Evolutionary conservation across 2,888 invertebrate species (phyloP), one percentile per base, ranked within the genome.

Genomic region (Apodemia hepburni): DNA sequence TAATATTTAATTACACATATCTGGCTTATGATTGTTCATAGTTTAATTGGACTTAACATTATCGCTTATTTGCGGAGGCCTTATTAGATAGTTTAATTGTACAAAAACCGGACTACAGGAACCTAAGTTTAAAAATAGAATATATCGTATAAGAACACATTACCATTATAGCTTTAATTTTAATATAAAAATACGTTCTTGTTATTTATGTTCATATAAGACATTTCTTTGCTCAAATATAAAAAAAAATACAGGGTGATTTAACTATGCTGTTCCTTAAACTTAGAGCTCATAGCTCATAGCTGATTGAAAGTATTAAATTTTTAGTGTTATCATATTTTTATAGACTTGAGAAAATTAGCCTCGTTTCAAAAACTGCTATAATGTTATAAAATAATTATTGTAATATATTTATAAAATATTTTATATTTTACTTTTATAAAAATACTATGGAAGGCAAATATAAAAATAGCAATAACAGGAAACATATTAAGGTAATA

Each of bases 101-200:
- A 49, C 49, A 54, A 54, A 51, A 54, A 54, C 22, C 7, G 27
- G 22, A 15, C 15, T 54, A 22, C 27, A 12, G 22, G 27, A 54
- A 27, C 22, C 54, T 54, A 15, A 54, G 22, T 54, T 54, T 12
- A 54, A 27, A 12, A 54, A 22, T 51, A 47, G n/a, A 8, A 58
- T 58, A 8, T 58, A 45, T 47, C 57, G 29, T 58, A 27, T 45
- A 58, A 58, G 70, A 77, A 78, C 72, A 76, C 74, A 80, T 80
- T 82, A 82, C 82, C 82, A 81, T 74, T 70, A 72, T 76, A 81
- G 82, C 82, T 82, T 82, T 82, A 82, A 82, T 77, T 74, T 71
- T 58, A 65, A 71, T 66, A 62, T 66, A 62, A 60, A 60, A 64
- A 51, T 62, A 58, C 15, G 58, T 59, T 61, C 64, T 64, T 67